These are phyloP conservation scores for Drosophila littoralis DNA, from an alignment of 1,140 invertebrate genomes.

Conservation along the genomic window DNA sequence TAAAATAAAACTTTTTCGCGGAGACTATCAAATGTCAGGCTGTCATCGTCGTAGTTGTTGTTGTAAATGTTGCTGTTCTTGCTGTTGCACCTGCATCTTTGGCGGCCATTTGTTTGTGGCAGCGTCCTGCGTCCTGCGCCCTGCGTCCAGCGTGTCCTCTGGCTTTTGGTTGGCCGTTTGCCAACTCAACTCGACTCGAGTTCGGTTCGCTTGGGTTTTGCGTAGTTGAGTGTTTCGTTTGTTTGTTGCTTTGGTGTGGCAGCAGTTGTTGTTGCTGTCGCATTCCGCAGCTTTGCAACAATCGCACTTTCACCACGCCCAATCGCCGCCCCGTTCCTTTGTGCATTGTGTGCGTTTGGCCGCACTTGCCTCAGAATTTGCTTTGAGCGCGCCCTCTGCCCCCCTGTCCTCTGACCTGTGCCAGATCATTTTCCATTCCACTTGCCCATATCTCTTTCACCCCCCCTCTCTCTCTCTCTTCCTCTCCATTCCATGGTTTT, in stretches of 20 bases:
- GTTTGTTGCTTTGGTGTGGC: conserved; percentile 22
- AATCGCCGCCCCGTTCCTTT: conserved; percentile 28
- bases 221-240: conserved; percentile 50
- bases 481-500: conserved; percentile 19
- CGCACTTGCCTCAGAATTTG: conserved; percentile 50
- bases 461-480: not conserved
- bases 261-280: conserved; percentile 30
- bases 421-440: conserved; percentile 30
- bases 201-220: conserved; percentile 69
- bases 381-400: conserved; percentile 37
- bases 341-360: conserved; percentile 18
- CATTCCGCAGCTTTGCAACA: conserved; percentile 46
- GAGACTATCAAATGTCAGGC: conserved; percentile 40
- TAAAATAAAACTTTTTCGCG: conserved; percentile 2
- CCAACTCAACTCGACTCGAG: conserved; percentile 51
- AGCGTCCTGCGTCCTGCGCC: conserved; percentile 20
- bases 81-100: conserved; percentile 46
- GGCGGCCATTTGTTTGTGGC: conserved; percentile 55
- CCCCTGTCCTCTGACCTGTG: conserved; percentile 16
- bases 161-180: conserved; percentile 49
- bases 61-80: conserved; percentile 1
- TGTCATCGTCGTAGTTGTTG: conserved; percentile 17
- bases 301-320: conserved; percentile 56
- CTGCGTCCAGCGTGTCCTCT: not conserved
- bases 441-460: not conserved